Conservation (phyloP, 2,888 invertebrate genomes). For the Oxytorus armatus region DNA sequence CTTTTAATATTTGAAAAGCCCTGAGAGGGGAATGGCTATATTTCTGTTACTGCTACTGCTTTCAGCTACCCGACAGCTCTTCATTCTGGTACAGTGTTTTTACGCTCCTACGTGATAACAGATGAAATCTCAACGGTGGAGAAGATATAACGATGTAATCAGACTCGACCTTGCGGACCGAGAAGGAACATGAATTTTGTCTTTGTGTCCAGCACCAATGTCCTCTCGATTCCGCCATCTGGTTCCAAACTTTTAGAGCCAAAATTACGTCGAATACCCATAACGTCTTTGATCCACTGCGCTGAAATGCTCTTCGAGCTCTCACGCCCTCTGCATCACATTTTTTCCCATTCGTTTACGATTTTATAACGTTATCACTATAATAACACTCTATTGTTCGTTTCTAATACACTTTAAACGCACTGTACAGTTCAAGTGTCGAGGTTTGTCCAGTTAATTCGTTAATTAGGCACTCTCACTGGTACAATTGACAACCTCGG, state of each 20-base stretch:
- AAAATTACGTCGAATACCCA: conserved; percentile 43
- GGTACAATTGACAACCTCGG: conserved; percentile 53
- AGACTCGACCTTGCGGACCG: conserved; percentile 73
- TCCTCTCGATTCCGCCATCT: conserved; percentile 49
- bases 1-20: conserved; percentile 43
- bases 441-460: conserved; percentile 54
- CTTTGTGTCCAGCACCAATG: conserved; percentile 67
- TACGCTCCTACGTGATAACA: conserved; percentile 3
- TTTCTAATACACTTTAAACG: conserved; percentile 41
- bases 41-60: conserved; percentile 29
- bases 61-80: conserved; percentile 45
- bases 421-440: conserved; percentile 59
- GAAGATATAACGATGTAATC: conserved; percentile 66
- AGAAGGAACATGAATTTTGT: conserved; percentile 74
- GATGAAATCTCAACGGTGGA: conserved; percentile 32
- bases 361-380: conserved; percentile 6
- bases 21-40: conserved; percentile 45
- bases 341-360: conserved; percentile 31
- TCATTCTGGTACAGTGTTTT: conserved; percentile 44
- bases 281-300: conserved; percentile 29
- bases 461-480: conserved; percentile 66
- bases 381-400: conserved; percentile 14
- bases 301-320: conserved; percentile 34
- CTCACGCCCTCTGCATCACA: conserved; percentile 22
- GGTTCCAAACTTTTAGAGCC: conserved; percentile 22